Evolutionary conservation across 2,888 invertebrate species (phyloP), one percentile per base, ranked within the genome.

Genomic region (Cartodere bifasciata): DNA sequence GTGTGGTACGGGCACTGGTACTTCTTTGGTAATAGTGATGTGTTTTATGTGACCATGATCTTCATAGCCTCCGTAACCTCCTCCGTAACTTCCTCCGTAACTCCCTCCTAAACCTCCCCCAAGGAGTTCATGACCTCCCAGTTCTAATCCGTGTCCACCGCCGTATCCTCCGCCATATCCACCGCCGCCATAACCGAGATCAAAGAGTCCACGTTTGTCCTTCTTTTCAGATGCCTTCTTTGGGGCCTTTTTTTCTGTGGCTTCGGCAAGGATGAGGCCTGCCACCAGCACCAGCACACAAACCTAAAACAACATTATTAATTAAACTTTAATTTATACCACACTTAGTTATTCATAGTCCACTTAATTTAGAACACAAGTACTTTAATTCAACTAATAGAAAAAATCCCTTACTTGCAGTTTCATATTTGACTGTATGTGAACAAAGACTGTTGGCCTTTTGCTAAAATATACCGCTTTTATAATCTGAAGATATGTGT

Each of bases 1-100:
- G 0, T 69, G 67, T 1, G 72, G 70, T 2, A 59, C 55, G 11
- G 56, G 53, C 24, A 50, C 49, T 24, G 52, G 49, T 4, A 56
- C 43, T 41, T 53, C 46, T 30, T 64, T 63, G 15, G 62, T 60
- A 38, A 66, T 55, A 26, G 63, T 56, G 20, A 63, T 48, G 16
- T 55, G 50, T 34, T 48, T 49, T 23, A 47, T 44, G 27, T 42
- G 35, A 9, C 47, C 43, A 6, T 47, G 45, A 4, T 42, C 28
- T 12, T 43, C 47, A 13, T 39, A 29, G 10, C 39, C 38, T 16
- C 43, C 45, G 24, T 43, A 40, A 6, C 47, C 47, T 13, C 45
- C 46, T 23, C 46, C 42, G 11, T 29, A 21, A 11, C 38, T 38
- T 21, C 46, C 47, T 3, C 34, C 40, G 29, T 16, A 36, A 32